These are phyloP conservation scores for Ceyx cyanopectus DNA, from an alignment of 2,113 vertebrate species.

Conservation along the genomic window DNA sequence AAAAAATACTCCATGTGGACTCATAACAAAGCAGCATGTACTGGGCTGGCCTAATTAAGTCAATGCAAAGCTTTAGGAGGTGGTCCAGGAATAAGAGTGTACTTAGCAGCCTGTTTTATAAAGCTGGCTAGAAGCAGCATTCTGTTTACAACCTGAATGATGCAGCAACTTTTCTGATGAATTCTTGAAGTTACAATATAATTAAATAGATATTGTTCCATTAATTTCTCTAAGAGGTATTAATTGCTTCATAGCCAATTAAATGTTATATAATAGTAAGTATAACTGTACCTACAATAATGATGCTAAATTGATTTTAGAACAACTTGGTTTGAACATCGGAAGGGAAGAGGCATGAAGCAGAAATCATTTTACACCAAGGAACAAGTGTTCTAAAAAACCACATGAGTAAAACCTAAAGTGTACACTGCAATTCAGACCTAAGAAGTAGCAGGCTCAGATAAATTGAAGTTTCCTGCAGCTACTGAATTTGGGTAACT, in stretches of 20 bases:
- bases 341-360: background rate
- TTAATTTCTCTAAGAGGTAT: background rate
- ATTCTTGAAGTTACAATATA: background rate
- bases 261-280: background rate
- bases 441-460: background rate
- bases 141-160: constrained; percentile 3
- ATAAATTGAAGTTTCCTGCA: background rate
- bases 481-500: constrained; percentile 10
- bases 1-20: background rate
- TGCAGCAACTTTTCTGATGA: background rate
- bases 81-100: background rate
- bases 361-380: background rate
- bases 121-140: background rate
- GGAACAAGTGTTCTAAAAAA: background rate
- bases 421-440: background rate
- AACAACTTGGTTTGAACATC: background rate
- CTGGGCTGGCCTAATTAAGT: background rate
- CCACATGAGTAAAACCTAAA: background rate
- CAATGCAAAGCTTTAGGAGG: background rate
- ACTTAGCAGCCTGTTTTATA: background rate
- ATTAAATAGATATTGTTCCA: constrained; percentile 5
- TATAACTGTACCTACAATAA: background rate
- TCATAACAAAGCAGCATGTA: background rate
- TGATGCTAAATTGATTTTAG: background rate
- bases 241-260: background rate